Evolutionary conservation across 2,113 vertebrate genomes (phyloP).

Genomic region (Scolopax mira): DNA sequence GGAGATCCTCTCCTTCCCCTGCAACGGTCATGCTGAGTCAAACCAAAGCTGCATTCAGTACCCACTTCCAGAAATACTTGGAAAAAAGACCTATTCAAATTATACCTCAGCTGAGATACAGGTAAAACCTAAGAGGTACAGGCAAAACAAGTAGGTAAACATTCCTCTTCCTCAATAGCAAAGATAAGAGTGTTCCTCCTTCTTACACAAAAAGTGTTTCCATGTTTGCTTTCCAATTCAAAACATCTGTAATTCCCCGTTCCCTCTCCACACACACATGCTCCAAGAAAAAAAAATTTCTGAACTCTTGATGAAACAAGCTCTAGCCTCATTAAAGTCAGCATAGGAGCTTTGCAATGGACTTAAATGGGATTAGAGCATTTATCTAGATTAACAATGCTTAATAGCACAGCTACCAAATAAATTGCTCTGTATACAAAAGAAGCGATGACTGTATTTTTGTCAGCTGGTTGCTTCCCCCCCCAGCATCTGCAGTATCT

Average conservation of each 20-base stretch:
- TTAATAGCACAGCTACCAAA: not conserved
- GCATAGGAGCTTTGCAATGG: not conserved
- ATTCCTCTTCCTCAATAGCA: not conserved
- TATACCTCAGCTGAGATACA: not conserved
- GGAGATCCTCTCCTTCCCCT: not conserved
- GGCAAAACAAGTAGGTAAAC: not conserved
- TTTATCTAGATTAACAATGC: slow-evolving; percentile 8
- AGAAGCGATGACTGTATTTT: not conserved
- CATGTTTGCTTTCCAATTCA: not conserved
- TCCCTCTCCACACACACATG: not conserved
- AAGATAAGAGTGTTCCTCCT: not conserved
- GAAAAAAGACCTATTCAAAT: not conserved
- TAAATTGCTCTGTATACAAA: not conserved
- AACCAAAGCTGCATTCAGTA: not conserved
- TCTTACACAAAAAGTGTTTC: not conserved
- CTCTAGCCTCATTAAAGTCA: not conserved
- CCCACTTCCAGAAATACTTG: not conserved
- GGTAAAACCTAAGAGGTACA: not conserved
- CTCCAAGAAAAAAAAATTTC: not conserved
- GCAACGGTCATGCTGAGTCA: accelerated
- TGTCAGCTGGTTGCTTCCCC: not conserved
- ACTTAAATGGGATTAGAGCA: slow-evolving; percentile 1
- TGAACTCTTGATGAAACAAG: not conserved
- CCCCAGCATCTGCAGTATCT: not conserved
- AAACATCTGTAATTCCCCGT: not conserved